Evolutionary conservation across 37 sponge, comb jelly and placozoan genomes (phyloP).

Genomic region (Oopsacas minuta): DNA sequence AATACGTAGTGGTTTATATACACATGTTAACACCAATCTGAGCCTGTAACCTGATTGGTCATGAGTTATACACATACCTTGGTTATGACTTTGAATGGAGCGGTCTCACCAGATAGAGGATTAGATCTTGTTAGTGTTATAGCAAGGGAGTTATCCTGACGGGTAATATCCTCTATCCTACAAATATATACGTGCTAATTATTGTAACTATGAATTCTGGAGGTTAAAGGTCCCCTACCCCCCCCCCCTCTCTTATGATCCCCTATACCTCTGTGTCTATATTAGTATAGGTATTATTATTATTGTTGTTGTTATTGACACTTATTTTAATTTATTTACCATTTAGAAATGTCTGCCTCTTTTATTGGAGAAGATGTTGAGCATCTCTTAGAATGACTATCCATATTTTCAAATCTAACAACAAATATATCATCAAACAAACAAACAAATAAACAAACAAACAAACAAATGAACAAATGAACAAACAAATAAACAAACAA

Average conservation of each 20-base stretch:
- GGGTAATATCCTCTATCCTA: background rate
- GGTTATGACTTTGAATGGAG: slow-evolving; percentile 67
- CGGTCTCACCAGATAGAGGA: slow-evolving; percentile 7
- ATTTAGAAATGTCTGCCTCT: background rate
- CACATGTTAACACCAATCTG: no score
- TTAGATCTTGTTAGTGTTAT: background rate
- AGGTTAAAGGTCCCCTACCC: no score
- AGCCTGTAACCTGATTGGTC: no score
- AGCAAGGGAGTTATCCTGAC: background rate
- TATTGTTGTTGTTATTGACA: no score
- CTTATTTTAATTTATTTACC: no score
- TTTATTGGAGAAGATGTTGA: background rate
- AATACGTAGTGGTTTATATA: no score
- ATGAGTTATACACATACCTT: no score
- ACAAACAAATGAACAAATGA: background rate
- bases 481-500: background rate
- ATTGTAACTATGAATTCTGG: no score
- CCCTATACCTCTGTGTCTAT: no score
- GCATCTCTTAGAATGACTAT: background rate
- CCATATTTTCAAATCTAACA: background rate
- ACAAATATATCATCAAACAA: background rate
- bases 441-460: background rate
- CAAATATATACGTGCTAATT: no score
- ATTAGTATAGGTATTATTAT: no score
- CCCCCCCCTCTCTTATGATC: no score